Evolutionary conservation across 2,888 invertebrate genomes (phyloP).

Genomic region (Tetranychus piercei): DNA sequence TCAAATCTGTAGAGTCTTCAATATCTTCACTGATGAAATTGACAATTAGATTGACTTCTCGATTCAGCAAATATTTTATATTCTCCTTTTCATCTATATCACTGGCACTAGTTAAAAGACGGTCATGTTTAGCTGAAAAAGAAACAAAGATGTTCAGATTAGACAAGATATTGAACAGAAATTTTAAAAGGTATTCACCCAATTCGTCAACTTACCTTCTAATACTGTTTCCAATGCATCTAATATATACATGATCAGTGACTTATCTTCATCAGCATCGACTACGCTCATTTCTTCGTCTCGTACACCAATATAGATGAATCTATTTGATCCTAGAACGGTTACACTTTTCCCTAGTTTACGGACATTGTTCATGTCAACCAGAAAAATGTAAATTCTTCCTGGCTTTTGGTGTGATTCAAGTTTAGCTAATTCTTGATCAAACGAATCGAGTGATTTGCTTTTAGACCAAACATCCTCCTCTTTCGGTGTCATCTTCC

Average conservation of each 20-base stretch:
- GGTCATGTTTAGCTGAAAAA: neutral
- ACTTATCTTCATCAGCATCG: constrained; percentile 13
- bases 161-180: neutral
- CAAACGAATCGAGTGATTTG: constrained; percentile 1
- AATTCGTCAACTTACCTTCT: neutral
- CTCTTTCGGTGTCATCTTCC: neutral
- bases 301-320: constrained; percentile 14
- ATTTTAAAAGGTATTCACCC: neutral
- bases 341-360: neutral
- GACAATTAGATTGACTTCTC: constrained; percentile 18
- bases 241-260: constrained; percentile 13
- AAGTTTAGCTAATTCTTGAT: neutral
- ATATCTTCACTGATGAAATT: constrained; percentile 19
- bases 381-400: constrained; percentile 5
- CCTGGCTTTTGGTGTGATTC: constrained; percentile 11
- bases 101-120: neutral
- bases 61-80: constrained; percentile 13
- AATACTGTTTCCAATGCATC: constrained; percentile 12
- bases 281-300: constrained; percentile 11
- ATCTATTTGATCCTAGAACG: constrained; percentile 15
- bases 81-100: constrained; percentile 10
- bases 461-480: constrained; percentile 2
- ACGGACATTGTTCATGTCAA: neutral
- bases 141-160: neutral
- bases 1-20: neutral